These are phyloP conservation scores for Potamilus streckersoni DNA, from an alignment of 1,140 invertebrate species.

Conservation along the genomic window DNA sequence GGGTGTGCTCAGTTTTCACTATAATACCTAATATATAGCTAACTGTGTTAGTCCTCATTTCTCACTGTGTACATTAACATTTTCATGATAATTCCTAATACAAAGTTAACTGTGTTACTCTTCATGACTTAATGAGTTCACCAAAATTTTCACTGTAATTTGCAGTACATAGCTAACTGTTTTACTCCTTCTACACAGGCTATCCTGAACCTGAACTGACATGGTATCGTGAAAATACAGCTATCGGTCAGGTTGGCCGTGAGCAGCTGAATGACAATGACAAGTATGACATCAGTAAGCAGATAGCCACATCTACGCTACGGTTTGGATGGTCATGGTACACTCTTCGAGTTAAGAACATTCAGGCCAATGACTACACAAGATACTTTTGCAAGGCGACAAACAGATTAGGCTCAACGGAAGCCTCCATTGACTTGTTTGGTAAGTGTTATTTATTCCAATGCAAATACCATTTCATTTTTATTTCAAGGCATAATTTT, in stretches of 20 bases:
- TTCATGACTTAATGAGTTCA: too few relatives aligned
- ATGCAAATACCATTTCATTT: neutral
- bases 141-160: too few relatives aligned
- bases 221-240: constrained; percentile 10
- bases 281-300: constrained; percentile 29
- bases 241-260: constrained; percentile 3
- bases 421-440: constrained; percentile 44
- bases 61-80: too few relatives aligned
- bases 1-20: too few relatives aligned
- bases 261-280: constrained; percentile 27
- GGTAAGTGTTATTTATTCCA: constrained; percentile 40
- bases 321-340: constrained; percentile 29
- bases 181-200: constrained; percentile 1
- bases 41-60: too few relatives aligned
- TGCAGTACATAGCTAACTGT: too few relatives aligned
- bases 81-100: too few relatives aligned
- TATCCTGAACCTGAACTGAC: constrained; percentile 28
- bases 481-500: too few relatives aligned
- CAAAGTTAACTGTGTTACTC: too few relatives aligned
- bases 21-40: too few relatives aligned
- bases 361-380: constrained; percentile 59
- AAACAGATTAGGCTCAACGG: constrained; percentile 41
- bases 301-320: constrained; percentile 29
- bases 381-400: constrained; percentile 52
- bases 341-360: constrained; percentile 43